phyloP scores from a whole-genome alignment of 2,888 invertebrate species.

The Carcina quercana region DNA sequence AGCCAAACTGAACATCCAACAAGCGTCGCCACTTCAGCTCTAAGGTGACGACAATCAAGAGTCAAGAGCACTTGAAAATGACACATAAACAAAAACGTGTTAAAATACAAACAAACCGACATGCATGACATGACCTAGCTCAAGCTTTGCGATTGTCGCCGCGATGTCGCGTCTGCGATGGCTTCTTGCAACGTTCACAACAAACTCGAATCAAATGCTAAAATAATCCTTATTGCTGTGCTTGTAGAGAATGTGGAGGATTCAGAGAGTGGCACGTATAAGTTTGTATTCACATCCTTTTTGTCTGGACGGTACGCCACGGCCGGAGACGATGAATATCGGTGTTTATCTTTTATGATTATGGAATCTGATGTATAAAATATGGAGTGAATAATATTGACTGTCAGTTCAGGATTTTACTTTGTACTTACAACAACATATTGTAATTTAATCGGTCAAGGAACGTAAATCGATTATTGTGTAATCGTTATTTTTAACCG shows the following conservation, averaged over 20 bases:
- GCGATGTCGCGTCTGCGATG: constrained; percentile 22
- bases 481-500: no score
- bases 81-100: constrained; percentile 3
- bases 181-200: no score
- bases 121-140: constrained; percentile 34
- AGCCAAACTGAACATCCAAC: no score
- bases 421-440: no score
- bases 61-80: no score
- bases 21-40: no score
- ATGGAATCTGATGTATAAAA: constrained; percentile 5
- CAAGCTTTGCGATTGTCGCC: constrained; percentile 35
- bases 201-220: not conserved
- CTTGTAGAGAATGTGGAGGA: constrained; percentile 2
- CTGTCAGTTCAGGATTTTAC: no score
- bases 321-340: constrained; percentile 6
- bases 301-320: constrained; percentile 14
- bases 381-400: no score
- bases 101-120: constrained; percentile 29
- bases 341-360: constrained; percentile 10
- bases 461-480: no score
- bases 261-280: not conserved
- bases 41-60: no score
- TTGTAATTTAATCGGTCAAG: no score
- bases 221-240: constrained; percentile 6
- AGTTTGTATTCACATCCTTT: constrained; percentile 14